Evolutionary conservation across 2,113 vertebrate genomes (phyloP).

Genomic region (Siphamia tubifer): DNA sequence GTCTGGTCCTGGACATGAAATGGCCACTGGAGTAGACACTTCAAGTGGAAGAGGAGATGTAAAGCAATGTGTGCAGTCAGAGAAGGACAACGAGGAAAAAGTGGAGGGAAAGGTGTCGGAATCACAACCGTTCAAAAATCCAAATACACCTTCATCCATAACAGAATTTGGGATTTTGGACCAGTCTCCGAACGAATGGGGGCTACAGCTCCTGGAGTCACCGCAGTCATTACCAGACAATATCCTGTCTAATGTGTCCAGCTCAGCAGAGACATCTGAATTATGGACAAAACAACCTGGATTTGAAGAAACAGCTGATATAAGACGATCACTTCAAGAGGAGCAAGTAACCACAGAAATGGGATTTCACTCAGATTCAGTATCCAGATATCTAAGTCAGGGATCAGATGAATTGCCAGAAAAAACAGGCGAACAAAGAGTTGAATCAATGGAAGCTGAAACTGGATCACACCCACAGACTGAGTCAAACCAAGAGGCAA

Average conservation of each 20-base stretch:
- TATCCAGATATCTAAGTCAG: background rate
- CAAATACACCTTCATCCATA: conserved; percentile 25
- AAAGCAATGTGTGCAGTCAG: background rate
- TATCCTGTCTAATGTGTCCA: background rate
- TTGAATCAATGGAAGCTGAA: background rate
- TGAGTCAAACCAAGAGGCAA: background rate
- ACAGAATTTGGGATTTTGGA: conserved; percentile 31
- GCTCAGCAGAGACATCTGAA: background rate
- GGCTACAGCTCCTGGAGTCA: background rate
- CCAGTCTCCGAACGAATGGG: background rate
- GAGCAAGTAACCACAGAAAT: background rate
- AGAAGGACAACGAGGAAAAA: background rate
- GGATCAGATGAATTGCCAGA: background rate
- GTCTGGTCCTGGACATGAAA: background rate
- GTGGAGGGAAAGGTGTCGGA: background rate
- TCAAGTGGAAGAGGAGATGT: background rate
- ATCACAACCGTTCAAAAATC: conserved; percentile 5
- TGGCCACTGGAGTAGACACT: background rate
- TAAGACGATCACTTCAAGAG: background rate
- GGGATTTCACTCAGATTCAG: background rate
- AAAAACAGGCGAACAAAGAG: background rate
- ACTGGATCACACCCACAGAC: background rate
- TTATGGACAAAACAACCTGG: background rate
- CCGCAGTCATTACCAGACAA: background rate
- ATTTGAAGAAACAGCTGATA: background rate